phyloP scores from a whole-genome alignment of 2,888 invertebrate genomes.

The Spisula solida region DNA sequence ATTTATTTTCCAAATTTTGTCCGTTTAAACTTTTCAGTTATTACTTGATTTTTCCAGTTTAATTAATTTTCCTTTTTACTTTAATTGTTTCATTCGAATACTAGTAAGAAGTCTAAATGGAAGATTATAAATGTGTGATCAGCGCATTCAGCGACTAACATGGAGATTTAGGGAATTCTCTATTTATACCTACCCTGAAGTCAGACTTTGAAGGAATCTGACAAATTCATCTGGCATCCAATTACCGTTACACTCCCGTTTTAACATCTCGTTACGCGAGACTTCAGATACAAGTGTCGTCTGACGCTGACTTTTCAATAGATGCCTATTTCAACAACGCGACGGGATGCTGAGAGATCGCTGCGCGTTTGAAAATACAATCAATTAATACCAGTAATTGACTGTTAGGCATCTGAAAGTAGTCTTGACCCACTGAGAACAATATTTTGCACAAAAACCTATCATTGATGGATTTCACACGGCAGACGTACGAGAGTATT shows the following conservation, averaged over 20 bases:
- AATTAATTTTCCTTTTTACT: neutral
- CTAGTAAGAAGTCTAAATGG: neutral
- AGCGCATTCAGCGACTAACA: neutral
- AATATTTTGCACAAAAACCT: constrained; percentile 53
- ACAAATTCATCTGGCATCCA: constrained; percentile 71
- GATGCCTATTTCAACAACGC: constrained; percentile 64
- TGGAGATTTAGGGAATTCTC: neutral
- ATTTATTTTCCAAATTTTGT: neutral
- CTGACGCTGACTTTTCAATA: constrained; percentile 58
- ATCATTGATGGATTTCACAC: constrained; percentile 68
- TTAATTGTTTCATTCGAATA: neutral
- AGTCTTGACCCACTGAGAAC: constrained; percentile 50
- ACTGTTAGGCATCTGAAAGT: constrained; percentile 56
- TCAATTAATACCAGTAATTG: constrained; percentile 68
- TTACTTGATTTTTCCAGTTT: neutral
- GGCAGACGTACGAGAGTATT: constrained; percentile 58
- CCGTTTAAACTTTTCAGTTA: no score
- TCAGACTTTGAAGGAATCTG: constrained; percentile 58
- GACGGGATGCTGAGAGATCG: constrained; percentile 49
- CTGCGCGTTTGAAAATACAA: constrained; percentile 61
- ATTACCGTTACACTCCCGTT: constrained; percentile 69
- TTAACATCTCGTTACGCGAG: constrained; percentile 71
- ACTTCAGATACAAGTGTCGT: constrained; percentile 72
- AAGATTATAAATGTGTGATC: neutral
- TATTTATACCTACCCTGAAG: constrained; percentile 68